Evolutionary conservation across 2,797 vertebrate genomes (phyloP).

Genomic region (Anomalospiza imberbis): DNA sequence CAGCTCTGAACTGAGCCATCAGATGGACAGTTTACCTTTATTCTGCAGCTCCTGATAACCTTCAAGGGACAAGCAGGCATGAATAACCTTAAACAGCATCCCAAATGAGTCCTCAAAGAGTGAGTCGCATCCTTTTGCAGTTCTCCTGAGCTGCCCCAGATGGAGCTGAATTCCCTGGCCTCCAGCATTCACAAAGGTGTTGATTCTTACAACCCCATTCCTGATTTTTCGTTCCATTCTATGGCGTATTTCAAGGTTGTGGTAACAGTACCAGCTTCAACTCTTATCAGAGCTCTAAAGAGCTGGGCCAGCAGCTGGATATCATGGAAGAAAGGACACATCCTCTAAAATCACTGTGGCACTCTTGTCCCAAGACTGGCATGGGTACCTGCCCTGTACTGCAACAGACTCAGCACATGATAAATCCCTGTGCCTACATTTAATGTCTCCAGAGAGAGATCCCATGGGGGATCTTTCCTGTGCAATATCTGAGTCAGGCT

Average conservation of each 20-base stretch:
- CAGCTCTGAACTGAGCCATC: not conserved
- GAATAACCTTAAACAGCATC: not conserved
- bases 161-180: not conserved
- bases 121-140: not conserved
- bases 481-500: not conserved
- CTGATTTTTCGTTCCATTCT: not conserved
- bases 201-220: not conserved
- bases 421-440: not conserved
- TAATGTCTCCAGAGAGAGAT: not conserved
- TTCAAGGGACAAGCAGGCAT: not conserved
- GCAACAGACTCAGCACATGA: not conserved
- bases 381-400: not conserved
- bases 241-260: not conserved
- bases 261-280: not conserved
- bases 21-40: not conserved
- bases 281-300: not conserved
- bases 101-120: not conserved
- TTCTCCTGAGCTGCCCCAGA: not conserved
- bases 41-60: not conserved
- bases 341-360: not conserved
- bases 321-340: not conserved
- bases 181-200: fast-evolving
- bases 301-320: not conserved
- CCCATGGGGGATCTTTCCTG: not conserved
- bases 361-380: not conserved